Base-by-base conservation (phyloP, 1,140 invertebrate species). In the Chironomus striatipennis region DNA sequence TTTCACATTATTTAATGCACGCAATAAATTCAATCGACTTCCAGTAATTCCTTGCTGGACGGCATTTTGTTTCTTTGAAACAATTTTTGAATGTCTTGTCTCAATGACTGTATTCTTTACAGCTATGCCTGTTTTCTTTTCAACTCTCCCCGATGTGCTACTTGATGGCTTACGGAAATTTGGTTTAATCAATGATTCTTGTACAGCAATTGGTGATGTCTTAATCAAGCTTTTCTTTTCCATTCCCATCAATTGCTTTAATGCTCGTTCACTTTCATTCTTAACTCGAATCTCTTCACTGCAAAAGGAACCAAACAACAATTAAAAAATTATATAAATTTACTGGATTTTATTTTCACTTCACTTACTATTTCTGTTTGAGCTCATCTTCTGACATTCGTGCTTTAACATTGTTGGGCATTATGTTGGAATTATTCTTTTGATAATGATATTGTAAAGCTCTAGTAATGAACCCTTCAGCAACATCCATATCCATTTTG, bases 301-400 rank as follows among this genome's bases (percentile, higher is more conserved):
- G 65, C 79, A 79, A 21, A 8, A n/a, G n/a, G n/a, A n/a, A n/a
- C n/a, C n/a, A n/a, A n/a, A n/a, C n/a, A n/a, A n/a, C n/a, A n/a
- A n/a, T n/a, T 20, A 70, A 1, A 10, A 18, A 18, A 20, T 9
- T 18, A 70, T 20, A 3, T 20, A 20, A 20, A 9, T 70, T 20
- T 70, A 5, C 10, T 70, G 18, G 9, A 70, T 20, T 0, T 18
- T 70, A 20, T 18, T 20, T 8, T 70, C 1, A 70, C 2, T 2
- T 67, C n/a, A 20, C 20, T 70, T 70, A 70, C 65, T 80, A 80
- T 77, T 80, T 80, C 2, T 79, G 77, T 42, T 82, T 81, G 10
- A 82, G 77, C 76, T 80, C 78, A 75, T 81, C 78, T 75, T 82
- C 81, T 20, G 73, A 80, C 64, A 77, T 77, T 12, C 81, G 78